phyloP scores from a whole-genome alignment of 2,113 vertebrate species.

The Athene cunicularia region DNA sequence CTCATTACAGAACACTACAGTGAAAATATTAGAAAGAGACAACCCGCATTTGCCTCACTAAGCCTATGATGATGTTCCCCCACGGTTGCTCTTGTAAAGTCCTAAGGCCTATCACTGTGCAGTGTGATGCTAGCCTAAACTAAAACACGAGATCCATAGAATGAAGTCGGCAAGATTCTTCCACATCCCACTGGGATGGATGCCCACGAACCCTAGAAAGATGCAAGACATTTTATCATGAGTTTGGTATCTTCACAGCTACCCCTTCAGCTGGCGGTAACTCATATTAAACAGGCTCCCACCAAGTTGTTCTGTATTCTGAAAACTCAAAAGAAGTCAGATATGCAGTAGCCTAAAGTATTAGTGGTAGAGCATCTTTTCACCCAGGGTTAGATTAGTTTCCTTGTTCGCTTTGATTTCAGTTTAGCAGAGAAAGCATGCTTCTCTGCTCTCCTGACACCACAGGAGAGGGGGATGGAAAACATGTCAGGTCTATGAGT shows the following conservation, averaged over 20 bases:
- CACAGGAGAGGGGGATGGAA: neutral
- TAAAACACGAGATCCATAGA: neutral
- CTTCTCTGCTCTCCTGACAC: neutral
- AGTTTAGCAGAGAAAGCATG: neutral
- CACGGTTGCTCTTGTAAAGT: neutral
- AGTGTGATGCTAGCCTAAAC: neutral
- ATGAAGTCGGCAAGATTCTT: neutral
- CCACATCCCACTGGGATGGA: neutral
- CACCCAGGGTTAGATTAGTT: neutral
- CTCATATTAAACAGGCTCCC: neutral
- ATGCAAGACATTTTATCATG: neutral
- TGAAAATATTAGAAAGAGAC: neutral
- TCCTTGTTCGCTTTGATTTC: neutral
- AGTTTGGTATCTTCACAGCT: neutral
- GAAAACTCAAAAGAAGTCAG: neutral
- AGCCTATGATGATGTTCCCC: neutral
- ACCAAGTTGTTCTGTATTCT: neutral
- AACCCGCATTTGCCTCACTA: neutral
- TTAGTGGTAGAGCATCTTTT: neutral
- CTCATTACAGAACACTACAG: neutral
- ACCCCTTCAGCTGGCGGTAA: neutral
- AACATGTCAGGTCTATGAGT: neutral
- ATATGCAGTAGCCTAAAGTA: neutral
- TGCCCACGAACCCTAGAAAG: neutral
- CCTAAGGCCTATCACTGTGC: neutral